Evolutionary conservation across 2,888 invertebrate genomes (phyloP), one percentile per base, ranked within the genome.

Genomic region (Ectobius pallidus): DNA sequence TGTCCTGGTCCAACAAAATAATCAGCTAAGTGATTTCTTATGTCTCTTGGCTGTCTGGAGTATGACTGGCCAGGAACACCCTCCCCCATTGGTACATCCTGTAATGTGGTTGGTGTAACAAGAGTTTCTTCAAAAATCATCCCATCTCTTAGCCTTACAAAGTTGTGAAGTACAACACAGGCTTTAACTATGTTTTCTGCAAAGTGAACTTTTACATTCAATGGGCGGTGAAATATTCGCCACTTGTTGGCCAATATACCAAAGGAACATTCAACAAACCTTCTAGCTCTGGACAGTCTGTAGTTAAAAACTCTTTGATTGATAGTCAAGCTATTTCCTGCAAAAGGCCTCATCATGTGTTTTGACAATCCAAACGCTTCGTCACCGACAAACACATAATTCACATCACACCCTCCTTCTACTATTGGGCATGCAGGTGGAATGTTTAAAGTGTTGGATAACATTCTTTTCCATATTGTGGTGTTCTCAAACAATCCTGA

Each of bases 261-360:
- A 74, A 78, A 78, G 16, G 77, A 49, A 65, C 78, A 78, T 72
- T 78, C 78, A 77, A n/a, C n/a, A n/a, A n/a, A n/a, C n/a, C n/a
- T n/a, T n/a, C n/a, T n/a, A n/a, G n/a, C n/a, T n/a, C n/a, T 73
- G 58, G 77, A 74, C 27, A 78, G 72, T 68, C 79, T 34, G 71
- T 79, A 77, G 67, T 79, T 78, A 49, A 77, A 78, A 20, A 75
- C n/a, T 44, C 70, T 63, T 70, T 73, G 49, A n/a, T 74, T 68
- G 27, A 55, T 20, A 69, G 67, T 74, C 22, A 77, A 42, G 30
- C 72, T 68, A 65, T 75, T 74, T 39, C 75, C 75, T 55, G 49
- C 70, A 68, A 74, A 76, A 67, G 75, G 74, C 39, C 76, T 20
- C 77, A 71, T 69, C 74, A 71, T 70, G 77, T 73, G 75, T 58